Base-by-base conservation (phyloP, 2,113 vertebrate species). In the Chinchilla lanigera region DNA sequence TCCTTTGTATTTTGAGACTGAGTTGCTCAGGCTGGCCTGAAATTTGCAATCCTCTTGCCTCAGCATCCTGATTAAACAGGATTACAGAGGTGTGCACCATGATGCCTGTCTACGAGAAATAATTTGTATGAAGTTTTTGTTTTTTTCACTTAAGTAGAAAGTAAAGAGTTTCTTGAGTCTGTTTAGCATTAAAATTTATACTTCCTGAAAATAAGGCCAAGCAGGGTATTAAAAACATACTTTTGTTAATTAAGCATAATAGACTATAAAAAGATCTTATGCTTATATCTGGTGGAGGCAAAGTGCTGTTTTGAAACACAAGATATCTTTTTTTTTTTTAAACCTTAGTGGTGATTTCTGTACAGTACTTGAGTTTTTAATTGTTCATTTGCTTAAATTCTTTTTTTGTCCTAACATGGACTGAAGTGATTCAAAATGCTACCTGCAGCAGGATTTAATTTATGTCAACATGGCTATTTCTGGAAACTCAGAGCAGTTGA, bases 331-430 rank as follows among this genome's bases (percentile, higher is more conserved):
- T 94, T 69, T 65, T 75, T 85, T 90, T 95, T 83, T 82, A 12
- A 83, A 85, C 80, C 63, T 92, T 95, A 54, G 26, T 87, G n/a
- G 35, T 94, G 22, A 75, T 94, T 96, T 96, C 56, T 93, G 0
- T 75, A 44, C 94, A 89, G 75, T 38, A 54, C 73, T 89, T 88
- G 50, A 84, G 9, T 94, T 77, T 83, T 87, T 94, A 78, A 88
- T 82, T 95, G 67, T 61, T 96, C 2, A 47, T 78, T 87, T 95
- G 54, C 28, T 67, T 93, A 83, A 71, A 56, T 80, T 90, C 7
- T 82, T 65, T 96, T 84, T 89, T 95, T 96, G 44, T 85, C 41
- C 44, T 94, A 82, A 95, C 86, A 82, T 80, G 93, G 20, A 86
- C 90, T 96, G 82, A 93, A 88, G 67, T 89, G 61, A 85, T 17